Evolutionary conservation across 2,797 vertebrate species (phyloP), one percentile per base, ranked within the genome.

Genomic region (Parauchenoglanis ngamensis): DNA sequence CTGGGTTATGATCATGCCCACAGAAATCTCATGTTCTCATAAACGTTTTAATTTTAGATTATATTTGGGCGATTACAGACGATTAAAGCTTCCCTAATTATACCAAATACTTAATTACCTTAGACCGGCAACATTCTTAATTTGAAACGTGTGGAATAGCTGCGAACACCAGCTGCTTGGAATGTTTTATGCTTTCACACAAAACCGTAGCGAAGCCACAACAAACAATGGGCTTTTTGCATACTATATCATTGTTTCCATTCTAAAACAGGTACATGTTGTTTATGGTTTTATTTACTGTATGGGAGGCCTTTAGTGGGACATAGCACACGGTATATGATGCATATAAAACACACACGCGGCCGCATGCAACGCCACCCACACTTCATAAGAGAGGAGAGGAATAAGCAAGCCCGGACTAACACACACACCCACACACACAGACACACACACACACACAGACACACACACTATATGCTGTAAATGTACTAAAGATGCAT

Each of bases 21-120:
- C 95, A 95, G 95, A 94, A 94, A 94, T 93, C 90, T 92, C 89
- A 89, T 92, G 92, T 93, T 94, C 94, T 92, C 93, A 93, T 95
- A 95, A 95, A 95, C 90, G 91, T 94, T 93, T 95, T 91, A 94
- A 94, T 95, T 95, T 95, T 94, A 96, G 94, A 95, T 94, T 95
- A 94, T 92, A 93, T 94, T 94, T 94, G 94, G 91, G 92, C 91
- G 93, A 94, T 95, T 95, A 94, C 94, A 95, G 92, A 94, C 92
- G 93, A 95, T 95, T 94, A 95, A 95, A 95, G 94, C 93, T 88
- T 87, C 90, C 49, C 86, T 92, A 93, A 94, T 94, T 94, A 94
- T 94, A 94, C 93, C 91, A 93, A 95, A 95, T 95, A 94, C 92
- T 95, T 95, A 92, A 95, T 95, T 95, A 94, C 94, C 92, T 94